phyloP scores from a whole-genome alignment of 1,140 invertebrate genomes.

The Brachionus koreanus region DNA sequence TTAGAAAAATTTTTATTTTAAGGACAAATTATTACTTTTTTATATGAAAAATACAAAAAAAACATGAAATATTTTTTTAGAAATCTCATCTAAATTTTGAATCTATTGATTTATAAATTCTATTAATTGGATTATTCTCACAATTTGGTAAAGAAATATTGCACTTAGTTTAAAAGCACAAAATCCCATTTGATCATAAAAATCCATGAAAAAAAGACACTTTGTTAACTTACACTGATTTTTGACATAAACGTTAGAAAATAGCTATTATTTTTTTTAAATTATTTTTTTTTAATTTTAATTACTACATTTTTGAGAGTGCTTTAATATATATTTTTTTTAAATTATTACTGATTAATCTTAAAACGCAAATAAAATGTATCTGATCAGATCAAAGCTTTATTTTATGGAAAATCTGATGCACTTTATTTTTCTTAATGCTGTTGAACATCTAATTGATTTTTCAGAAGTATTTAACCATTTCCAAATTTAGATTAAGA shows the following conservation, averaged over 20 bases:
- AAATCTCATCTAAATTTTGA: too few species aligned
- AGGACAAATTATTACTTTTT: too few species aligned
- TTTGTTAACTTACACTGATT: too few species aligned
- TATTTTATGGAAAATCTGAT: background rate
- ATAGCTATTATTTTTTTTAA: background rate
- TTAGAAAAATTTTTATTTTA: too few species aligned
- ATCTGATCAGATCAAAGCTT: background rate
- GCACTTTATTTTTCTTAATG: background rate
- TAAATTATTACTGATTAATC: background rate
- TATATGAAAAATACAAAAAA: too few species aligned
- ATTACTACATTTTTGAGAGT: background rate
- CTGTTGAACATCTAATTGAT: background rate
- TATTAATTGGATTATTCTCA: background rate
- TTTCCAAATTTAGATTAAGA: constrained; percentile 14
- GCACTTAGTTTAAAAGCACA: background rate
- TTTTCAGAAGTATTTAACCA: background rate
- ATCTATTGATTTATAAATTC: background rate
- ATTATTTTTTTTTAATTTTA: background rate
- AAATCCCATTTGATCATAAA: background rate
- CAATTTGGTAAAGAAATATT: background rate
- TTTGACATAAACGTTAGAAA: background rate
- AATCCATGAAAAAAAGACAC: too few species aligned
- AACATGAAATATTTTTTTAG: too few species aligned
- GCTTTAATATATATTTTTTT: background rate
- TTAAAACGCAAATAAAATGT: background rate